These are phyloP conservation scores for Hapalemur alaotrensis DNA, from an alignment of 2,797 vertebrate species.

Conservation along the genomic window DNA sequence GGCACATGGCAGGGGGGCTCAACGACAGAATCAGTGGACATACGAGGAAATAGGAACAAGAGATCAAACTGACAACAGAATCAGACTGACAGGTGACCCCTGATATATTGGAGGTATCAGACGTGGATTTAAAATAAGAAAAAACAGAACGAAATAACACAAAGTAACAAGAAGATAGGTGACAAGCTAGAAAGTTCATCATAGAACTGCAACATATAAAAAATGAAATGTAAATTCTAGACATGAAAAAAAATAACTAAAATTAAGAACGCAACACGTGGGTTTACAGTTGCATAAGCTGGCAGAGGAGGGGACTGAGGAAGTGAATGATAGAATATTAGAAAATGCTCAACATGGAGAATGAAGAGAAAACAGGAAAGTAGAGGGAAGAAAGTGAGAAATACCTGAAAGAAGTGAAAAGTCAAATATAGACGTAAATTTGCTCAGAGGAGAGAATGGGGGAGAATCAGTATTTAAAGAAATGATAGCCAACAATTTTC, in stretches of 20 bases:
- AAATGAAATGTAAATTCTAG: background rate
- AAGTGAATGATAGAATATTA: background rate
- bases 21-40: accelerated
- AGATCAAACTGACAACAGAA: background rate
- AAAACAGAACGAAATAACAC: background rate
- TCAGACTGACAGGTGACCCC: background rate
- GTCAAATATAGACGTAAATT: too few species aligned
- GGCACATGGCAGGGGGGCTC: accelerated
- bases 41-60: background rate
- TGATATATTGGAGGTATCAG: accelerated
- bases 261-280: background rate
- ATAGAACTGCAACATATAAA: background rate
- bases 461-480: background rate
- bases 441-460: too few species aligned
- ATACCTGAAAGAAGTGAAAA: background rate
- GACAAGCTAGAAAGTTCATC: background rate
- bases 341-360: background rate
- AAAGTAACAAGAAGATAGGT: background rate
- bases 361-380: background rate
- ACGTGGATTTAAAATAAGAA: background rate
- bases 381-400: background rate
- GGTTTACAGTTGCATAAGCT: background rate
- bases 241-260: background rate
- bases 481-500: background rate
- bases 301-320: too few species aligned